phyloP scores from a whole-genome alignment of 2,888 invertebrate genomes.

The Cosmia trapezina region DNA sequence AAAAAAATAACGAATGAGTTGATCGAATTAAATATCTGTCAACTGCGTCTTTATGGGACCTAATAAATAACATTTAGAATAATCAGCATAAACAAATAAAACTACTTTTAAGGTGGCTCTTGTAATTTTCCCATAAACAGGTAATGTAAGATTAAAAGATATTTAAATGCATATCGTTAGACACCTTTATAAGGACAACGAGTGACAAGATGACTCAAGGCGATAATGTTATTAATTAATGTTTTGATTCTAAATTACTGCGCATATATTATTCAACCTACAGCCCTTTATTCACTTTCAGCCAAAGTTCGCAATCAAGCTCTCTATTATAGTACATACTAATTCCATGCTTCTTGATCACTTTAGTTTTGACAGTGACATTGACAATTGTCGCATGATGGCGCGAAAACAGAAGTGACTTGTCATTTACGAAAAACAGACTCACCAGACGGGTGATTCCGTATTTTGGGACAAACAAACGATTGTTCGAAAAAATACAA shows the following conservation, averaged over 20 bases:
- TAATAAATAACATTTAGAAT: conserved; percentile 1
- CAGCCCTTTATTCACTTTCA: neutral
- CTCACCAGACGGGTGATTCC: neutral
- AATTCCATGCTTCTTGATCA: neutral
- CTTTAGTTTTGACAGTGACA: conserved; percentile 7
- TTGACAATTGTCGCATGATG: neutral
- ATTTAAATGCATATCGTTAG: conserved; percentile 7
- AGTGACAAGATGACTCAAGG: conserved; percentile 6
- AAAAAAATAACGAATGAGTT: too few species aligned
- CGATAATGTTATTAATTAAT: conserved; percentile 37
- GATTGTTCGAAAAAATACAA: conserved; percentile 9
- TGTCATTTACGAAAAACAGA: neutral
- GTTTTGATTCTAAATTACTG: conserved; percentile 36
- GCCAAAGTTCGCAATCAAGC: neutral
- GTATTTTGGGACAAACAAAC: neutral
- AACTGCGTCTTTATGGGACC: too few species aligned
- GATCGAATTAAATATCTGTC: too few species aligned
- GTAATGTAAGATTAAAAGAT: conserved; percentile 6
- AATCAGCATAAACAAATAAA: conserved; percentile 3
- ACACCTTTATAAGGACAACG: conserved; percentile 11
- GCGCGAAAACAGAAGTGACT: neutral
- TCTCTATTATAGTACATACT: neutral
- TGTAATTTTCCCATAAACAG: conserved; percentile 8
- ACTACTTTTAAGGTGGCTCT: neutral
- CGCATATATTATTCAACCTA: neutral